phyloP scores from a whole-genome alignment of 1,140 invertebrate genomes.

The Aphis gossypii region DNA sequence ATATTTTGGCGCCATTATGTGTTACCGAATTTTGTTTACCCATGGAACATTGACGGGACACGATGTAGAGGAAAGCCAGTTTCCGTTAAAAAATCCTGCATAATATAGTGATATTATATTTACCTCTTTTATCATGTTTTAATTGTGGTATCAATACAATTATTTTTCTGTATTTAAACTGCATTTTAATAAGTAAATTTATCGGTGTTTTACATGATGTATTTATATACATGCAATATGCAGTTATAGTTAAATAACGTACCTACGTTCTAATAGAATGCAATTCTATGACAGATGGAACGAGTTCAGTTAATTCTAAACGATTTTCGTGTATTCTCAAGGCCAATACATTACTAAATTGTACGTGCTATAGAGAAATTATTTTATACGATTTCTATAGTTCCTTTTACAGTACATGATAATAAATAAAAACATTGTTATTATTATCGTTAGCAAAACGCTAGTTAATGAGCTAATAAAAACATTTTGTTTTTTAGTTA shows the following conservation, averaged over 20 bases:
- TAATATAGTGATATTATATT: neutral
- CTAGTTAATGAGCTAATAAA: constrained; percentile 45
- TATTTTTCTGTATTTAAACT: neutral
- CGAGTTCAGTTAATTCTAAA: constrained; percentile 3
- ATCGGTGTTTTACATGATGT: neutral
- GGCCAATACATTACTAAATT: constrained; percentile 39
- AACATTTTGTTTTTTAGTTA: constrained; percentile 35
- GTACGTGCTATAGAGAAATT: constrained; percentile 37
- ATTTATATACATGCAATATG: neutral
- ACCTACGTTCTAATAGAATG: neutral
- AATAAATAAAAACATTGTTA: constrained; percentile 24
- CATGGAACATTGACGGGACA: neutral
- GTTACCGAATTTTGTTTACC: neutral
- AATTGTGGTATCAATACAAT: neutral
- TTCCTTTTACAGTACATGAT: neutral
- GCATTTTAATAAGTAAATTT: neutral
- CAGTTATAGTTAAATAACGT: neutral
- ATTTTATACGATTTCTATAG: constrained; percentile 31
- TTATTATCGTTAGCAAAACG: constrained; percentile 20
- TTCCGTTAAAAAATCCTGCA: neutral
- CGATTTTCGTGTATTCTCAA: constrained; percentile 47
- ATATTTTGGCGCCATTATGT: no score
- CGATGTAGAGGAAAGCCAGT: no score
- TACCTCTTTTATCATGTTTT: neutral
- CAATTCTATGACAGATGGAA: neutral